These are phyloP conservation scores for Vollenhovia emeryi DNA, from an alignment of 1,140 invertebrate genomes.

Conservation along the genomic window DNA sequence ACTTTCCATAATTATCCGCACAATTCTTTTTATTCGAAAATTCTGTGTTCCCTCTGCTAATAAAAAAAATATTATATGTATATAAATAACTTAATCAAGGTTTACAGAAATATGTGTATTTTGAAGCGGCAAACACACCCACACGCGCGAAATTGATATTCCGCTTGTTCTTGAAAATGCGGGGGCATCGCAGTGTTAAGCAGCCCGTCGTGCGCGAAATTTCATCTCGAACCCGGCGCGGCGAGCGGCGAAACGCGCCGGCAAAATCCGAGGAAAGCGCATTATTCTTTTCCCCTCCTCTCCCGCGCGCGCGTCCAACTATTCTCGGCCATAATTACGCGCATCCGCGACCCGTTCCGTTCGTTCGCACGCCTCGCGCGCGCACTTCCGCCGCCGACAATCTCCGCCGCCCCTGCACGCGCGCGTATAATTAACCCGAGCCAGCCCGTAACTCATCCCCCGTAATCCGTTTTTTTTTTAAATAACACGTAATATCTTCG, in stretches of 20 bases:
- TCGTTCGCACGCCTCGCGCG: slow-evolving; percentile 28
- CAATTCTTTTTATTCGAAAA: background rate
- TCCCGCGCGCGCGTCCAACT: slow-evolving; percentile 11
- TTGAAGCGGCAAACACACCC: background rate
- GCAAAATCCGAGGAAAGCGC: slow-evolving; percentile 52
- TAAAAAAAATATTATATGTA: background rate
- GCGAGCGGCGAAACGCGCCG: slow-evolving; percentile 17
- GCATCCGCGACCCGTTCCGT: slow-evolving; percentile 36
- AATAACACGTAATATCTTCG: slow-evolving; percentile 64
- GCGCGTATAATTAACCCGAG: slow-evolving; percentile 59
- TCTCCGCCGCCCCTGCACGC: slow-evolving; percentile 20
- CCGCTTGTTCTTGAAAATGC: background rate
- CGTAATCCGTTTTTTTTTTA: slow-evolving; percentile 60
- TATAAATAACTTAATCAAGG: background rate
- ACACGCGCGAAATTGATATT: background rate
- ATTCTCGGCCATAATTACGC: slow-evolving; percentile 53
- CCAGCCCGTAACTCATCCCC: slow-evolving; percentile 53
- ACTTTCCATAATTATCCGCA: background rate
- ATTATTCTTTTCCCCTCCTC: slow-evolving; percentile 61
- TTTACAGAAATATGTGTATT: background rate
- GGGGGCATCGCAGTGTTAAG: background rate
- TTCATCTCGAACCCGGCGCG: slow-evolving; percentile 17
- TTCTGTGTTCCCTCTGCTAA: background rate
- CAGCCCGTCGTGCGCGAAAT: slow-evolving; percentile 22
- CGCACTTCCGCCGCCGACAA: slow-evolving; percentile 33